Evolutionary conservation across 2,888 invertebrate species (phyloP), one percentile per base, ranked within the genome.

Genomic region (Drosophila histrio): DNA sequence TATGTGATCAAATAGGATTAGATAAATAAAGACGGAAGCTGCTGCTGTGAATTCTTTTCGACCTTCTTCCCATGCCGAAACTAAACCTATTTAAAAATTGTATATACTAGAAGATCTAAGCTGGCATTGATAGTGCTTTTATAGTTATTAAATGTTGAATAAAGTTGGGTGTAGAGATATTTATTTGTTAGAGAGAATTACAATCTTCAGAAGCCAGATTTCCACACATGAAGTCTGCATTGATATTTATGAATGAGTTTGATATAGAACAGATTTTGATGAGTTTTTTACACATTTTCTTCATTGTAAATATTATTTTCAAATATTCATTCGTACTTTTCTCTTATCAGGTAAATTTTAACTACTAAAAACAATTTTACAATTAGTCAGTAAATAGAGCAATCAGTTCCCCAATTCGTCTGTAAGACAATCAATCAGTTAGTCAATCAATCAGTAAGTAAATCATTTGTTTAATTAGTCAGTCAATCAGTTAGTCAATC

Each of bases 1-100:
- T 15, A 52, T 24, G 19, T 44, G 46, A 17, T 15, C 34, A 22
- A 61, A 43, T 46, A 32, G 49, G 15, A 22, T 60, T 24, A 50
- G 13, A 39, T 19, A 50, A 21, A 39, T 38, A 61, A 47, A 47
- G 28, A 19, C 32, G 34, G 22, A 54, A 53, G 13, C 38, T 32
- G 26, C 38, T 32, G 26, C 24, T 32, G 22, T 24, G 56, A 44
- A 46, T 36, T 56, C 8, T 50, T 32, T 36, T 11, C 9, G 34
- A 15, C 13, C 26, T 56, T 36, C 24, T 47, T 56, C 47, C 36
- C 56, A 56, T 36, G 56, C 24, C 21, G 8, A 32, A 47, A 2
- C 34, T 34, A 44, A 44, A 11, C 2, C 6, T 1, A 26, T 15
- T 5, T n/a, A 0, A 41, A 46, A n/a, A 24, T 5, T 32, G 6